A percentile compares a stretch with the other conserved stretches of the same genome.
These are phyloP conservation scores for Actinia tenebrosa DNA, from an alignment of 64 coral and sea anemone species.

Conservation along the genomic window DNA sequence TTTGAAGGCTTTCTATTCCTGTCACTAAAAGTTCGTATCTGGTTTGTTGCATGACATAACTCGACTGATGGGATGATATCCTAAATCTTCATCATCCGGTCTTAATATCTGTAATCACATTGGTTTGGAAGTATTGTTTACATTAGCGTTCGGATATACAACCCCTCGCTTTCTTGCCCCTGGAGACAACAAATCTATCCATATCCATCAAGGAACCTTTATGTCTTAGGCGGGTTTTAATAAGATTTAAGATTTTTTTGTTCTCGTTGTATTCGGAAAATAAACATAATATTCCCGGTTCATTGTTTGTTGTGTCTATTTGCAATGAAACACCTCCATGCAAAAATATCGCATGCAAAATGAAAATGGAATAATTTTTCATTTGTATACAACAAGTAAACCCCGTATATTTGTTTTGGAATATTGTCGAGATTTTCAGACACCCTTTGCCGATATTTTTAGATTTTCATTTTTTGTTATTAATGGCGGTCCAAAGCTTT, in stretches of 20 bases:
- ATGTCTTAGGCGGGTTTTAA: neutral
- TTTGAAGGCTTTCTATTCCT: neutral
- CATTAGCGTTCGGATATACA: neutral
- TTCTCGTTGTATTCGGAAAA: neutral
- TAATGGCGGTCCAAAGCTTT: neutral
- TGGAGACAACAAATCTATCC: neutral
- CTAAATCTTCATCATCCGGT: neutral
- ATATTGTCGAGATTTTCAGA: neutral
- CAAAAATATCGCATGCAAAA: no score
- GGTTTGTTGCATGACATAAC: neutral
- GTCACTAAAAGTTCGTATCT: neutral
- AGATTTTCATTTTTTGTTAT: no score
- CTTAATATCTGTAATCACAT: neutral
- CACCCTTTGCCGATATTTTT: neutral
- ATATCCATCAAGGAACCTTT: neutral
- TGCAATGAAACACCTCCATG: no score
- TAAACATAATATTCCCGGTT: neutral
- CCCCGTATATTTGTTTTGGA: neutral
- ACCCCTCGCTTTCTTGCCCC: neutral
- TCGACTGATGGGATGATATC: neutral
- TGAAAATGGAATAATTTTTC: no score
- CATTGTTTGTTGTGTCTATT: neutral
- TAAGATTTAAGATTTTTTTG: neutral
- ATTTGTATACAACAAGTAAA: no score
- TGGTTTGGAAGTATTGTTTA: neutral